phyloP scores from a whole-genome alignment of 2,113 vertebrate species.

The Mixornis gularis region DNA sequence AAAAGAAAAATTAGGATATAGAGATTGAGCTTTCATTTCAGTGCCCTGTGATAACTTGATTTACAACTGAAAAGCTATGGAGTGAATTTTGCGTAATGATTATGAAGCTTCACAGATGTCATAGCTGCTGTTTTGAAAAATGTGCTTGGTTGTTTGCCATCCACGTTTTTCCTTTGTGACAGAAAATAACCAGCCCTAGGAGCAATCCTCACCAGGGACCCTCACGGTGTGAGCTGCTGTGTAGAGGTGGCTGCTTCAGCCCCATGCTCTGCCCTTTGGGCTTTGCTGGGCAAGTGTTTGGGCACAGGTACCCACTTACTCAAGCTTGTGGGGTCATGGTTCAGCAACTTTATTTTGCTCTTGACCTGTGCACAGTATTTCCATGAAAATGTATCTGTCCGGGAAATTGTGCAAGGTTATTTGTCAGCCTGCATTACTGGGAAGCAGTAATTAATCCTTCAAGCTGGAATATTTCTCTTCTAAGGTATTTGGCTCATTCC shows the following conservation, averaged over 20 bases:
- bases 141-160: neutral
- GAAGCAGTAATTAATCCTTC: conserved; percentile 17
- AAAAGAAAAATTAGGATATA: neutral
- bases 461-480: neutral
- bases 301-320: neutral
- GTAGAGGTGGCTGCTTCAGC: neutral
- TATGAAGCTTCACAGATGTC: neutral
- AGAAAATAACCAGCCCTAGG: neutral
- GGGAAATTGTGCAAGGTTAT: neutral
- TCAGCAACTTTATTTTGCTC: neutral
- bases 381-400: neutral
- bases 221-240: neutral
- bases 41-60: neutral
- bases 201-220: neutral
- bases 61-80: neutral
- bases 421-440: neutral
- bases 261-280: fast-evolving
- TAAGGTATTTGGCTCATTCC: conserved; percentile 8
- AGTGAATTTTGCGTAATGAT: neutral
- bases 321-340: neutral
- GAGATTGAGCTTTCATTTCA: neutral
- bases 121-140: neutral
- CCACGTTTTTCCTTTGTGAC: neutral
- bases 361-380: neutral
- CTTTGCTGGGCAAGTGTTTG: neutral